phyloP scores from a whole-genome alignment of 2,888 invertebrate genomes.

The Spodoptera littoralis region DNA sequence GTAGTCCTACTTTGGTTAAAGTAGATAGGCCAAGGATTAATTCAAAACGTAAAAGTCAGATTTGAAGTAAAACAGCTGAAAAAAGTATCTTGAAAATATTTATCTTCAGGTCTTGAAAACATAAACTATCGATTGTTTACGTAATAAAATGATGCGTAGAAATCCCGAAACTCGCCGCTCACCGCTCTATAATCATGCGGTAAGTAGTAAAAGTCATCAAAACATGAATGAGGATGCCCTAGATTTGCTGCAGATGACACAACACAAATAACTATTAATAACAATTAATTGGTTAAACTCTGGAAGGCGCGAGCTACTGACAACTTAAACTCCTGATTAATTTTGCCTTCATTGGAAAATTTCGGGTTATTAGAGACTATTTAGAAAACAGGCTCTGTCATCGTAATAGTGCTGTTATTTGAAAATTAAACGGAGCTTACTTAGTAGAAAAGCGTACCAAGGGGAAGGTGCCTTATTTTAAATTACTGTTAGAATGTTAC shows the following conservation, averaged over 20 bases:
- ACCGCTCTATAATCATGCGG: constrained; percentile 1
- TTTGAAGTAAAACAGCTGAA: background rate
- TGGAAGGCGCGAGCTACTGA: constrained; percentile 8
- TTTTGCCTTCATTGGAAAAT: constrained; percentile 24
- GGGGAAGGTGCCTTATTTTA: constrained; percentile 5
- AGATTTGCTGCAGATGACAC: constrained; percentile 2
- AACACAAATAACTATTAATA: constrained; percentile 14
- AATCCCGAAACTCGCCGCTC: background rate
- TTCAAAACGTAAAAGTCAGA: background rate
- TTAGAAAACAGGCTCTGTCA: constrained; percentile 10
- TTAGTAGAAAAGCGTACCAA: constrained; percentile 17
- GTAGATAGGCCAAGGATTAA: background rate
- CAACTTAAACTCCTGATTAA: constrained; percentile 25
- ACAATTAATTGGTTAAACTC: constrained; percentile 17
- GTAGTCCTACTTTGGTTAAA: background rate
- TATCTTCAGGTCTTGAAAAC: background rate
- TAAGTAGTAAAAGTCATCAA: constrained; percentile 10
- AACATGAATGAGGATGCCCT: background rate
- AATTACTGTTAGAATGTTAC: constrained; percentile 19
- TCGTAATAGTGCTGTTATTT: constrained; percentile 6
- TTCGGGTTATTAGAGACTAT: constrained; percentile 10
- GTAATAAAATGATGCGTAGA: constrained; percentile 3
- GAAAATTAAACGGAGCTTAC: constrained; percentile 13
- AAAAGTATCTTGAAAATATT: background rate
- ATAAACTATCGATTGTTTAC: constrained; percentile 18